A percentile compares a stretch with the other conserved stretches of the same genome.
Conservation (phyloP, 2,797 vertebrate genomes). For the Lepilemur ruficaudatus region DNA sequence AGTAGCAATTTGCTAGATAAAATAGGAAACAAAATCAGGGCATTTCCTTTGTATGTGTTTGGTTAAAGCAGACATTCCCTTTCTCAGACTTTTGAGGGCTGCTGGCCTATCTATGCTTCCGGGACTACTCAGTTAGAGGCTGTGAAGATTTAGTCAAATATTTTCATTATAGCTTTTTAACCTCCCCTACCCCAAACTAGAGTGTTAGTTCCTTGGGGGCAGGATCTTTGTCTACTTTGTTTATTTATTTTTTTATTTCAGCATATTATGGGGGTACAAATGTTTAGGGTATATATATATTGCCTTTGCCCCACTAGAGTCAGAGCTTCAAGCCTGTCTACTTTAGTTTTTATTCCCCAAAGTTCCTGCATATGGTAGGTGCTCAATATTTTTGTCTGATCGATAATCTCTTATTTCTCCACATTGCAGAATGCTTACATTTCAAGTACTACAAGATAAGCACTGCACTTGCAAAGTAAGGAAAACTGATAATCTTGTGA, state of each 20-base stretch:
- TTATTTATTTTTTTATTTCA: no score
- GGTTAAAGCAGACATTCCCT: neutral
- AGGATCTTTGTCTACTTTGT: neutral
- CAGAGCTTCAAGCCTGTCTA: neutral
- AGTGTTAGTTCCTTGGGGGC: neutral
- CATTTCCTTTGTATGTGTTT: neutral
- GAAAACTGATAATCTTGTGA: neutral
- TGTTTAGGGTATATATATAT: no score
- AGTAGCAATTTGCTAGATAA: neutral
- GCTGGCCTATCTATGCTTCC: neutral
- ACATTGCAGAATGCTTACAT: neutral
- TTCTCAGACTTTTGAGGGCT: neutral
- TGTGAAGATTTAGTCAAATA: neutral
- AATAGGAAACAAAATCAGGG: conserved; percentile 3
- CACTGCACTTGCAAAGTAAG: neutral
- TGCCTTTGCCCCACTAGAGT: no score
- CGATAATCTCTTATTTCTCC: neutral
- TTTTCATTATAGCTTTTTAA: neutral
- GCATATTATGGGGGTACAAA: no score
- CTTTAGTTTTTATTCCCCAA: neutral
- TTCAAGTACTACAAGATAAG: neutral
- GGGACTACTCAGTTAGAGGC: neutral
- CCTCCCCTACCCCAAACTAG: neutral
- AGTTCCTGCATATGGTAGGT: neutral
- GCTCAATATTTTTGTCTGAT: neutral